Evolutionary conservation across 2,888 invertebrate species (phyloP), one percentile per base, ranked within the genome.

Genomic region (Psylliodes chrysocephalus): DNA sequence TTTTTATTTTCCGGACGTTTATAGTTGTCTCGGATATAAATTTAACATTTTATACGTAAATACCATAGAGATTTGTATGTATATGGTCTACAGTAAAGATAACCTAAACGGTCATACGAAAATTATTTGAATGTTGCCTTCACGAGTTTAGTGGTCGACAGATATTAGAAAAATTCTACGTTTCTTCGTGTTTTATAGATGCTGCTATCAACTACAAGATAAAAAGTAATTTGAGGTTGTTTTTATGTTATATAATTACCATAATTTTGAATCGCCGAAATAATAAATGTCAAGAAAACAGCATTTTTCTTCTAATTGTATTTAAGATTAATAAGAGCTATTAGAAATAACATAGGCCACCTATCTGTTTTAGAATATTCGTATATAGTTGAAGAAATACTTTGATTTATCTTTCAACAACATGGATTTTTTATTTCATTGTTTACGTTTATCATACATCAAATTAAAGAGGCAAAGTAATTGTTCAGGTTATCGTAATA

Each of bases 1-100:
- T 67, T 67, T 67, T 64, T 64, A 62, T 67, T 55, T 55, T 38
- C 19, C 44, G 46, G 63, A 67, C 64, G 47, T 67, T 67, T 67
- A 67, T 67, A 42, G 67, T 52, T 49, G 47, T 59, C 60, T 63
- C 49, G 51, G 53, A 57, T 56, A 61, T 63, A 60, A 66, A 67
- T 51, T 60, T 19, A 17, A 55, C 44, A 42, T 64, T 67, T 67
- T 64, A 64, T 67, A 49, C 40, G 59, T 56, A 54, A 63, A 67
- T 54, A 57, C 42, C 18, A 42, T 14, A n/a, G 22, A 57, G 44
- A 44, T 60, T 49, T 18, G 57, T 67, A 63, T 63, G 64, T 60
- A 49, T 54, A 64, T 54, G 55, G 60, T 14, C 52, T 44, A 60
- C 46, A 46, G 35, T 53, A 53, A 53, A 61, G 47, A 66, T 56